phyloP scores from a whole-genome alignment of 2,797 vertebrate genomes.

The Acanthurus lineatus region DNA sequence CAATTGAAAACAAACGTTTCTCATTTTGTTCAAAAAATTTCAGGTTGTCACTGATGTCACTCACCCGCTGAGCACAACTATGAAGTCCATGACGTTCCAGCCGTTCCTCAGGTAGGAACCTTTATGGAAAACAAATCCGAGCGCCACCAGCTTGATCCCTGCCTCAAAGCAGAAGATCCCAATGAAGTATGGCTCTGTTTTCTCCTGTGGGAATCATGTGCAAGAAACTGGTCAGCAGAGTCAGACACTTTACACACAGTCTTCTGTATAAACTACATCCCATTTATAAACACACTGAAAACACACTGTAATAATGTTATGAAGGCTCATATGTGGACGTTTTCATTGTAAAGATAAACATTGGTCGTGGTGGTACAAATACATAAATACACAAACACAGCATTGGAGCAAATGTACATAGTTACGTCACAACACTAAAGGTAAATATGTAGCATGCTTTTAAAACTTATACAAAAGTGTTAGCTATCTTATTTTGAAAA shows the following conservation, averaged over 20 bases:
- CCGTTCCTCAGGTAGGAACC: conserved; percentile 98
- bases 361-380: background rate
- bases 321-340: background rate
- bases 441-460: background rate
- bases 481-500: background rate
- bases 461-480: background rate
- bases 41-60: conserved; percentile 64
- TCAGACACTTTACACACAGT: background rate
- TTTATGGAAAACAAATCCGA: conserved; percentile 98
- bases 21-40: background rate
- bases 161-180: conserved; percentile 99
- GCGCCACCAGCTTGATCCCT: conserved; percentile 96
- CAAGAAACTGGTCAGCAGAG: conserved; percentile 13
- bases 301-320: background rate
- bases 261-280: background rate
- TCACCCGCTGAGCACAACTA: conserved; percentile 99
- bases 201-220: conserved; percentile 87
- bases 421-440: background rate
- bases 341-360: background rate
- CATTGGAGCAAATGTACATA: background rate
- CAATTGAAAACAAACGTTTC: conserved; percentile 46
- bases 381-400: background rate
- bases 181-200: conserved; percentile 98
- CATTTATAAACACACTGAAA: background rate
- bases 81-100: conserved; percentile 99